A percentile compares a stretch with the other conserved stretches of the same genome.
Evolutionary conservation across 2,797 vertebrate species (phyloP).

Genomic region (Carduelis carduelis): DNA sequence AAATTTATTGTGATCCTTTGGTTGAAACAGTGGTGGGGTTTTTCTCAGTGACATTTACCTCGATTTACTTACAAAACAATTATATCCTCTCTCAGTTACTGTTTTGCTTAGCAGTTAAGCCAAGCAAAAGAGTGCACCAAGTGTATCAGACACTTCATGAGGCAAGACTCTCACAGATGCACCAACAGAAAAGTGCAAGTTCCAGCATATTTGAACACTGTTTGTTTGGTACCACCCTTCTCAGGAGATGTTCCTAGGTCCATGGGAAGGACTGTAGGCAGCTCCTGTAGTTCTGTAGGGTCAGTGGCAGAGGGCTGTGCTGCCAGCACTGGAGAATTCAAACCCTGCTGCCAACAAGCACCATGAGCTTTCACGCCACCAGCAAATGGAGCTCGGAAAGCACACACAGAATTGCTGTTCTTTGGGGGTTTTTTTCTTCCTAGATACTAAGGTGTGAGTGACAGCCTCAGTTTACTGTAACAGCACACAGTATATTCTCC

Average conservation of each 20-base stretch:
- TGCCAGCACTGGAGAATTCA: neutral
- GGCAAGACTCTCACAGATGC: neutral
- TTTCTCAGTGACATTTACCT: neutral
- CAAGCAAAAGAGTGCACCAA: neutral
- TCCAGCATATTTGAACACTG: neutral
- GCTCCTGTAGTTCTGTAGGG: neutral
- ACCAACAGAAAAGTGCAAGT: neutral
- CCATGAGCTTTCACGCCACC: neutral
- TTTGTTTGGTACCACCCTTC: neutral
- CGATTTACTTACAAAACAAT: neutral
- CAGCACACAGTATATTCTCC: neutral
- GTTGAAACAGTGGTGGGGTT: neutral
- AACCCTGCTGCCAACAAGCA: neutral
- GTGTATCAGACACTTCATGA: neutral
- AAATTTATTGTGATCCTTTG: neutral
- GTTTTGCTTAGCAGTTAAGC: neutral
- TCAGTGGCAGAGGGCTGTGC: neutral
- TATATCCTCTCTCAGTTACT: neutral
- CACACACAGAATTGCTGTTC: neutral
- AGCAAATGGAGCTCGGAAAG: neutral
- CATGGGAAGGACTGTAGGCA: neutral
- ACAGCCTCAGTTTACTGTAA: neutral
- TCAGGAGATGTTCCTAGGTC: neutral
- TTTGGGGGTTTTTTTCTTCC: accelerated
- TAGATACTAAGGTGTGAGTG: neutral